phyloP scores from a whole-genome alignment of 1,140 invertebrate species.

The Eufriesea mexicana region DNA sequence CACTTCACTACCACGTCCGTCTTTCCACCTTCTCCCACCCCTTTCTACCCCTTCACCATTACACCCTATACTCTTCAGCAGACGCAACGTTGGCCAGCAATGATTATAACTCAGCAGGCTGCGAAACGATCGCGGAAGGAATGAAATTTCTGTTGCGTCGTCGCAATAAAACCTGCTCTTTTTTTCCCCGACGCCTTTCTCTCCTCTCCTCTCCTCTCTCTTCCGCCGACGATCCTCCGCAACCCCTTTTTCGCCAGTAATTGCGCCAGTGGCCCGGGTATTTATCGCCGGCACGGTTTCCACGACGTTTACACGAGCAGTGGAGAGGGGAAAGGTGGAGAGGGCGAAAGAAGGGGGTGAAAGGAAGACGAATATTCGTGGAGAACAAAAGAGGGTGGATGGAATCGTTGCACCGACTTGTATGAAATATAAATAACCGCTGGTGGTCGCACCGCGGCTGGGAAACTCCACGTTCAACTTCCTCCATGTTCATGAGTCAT shows the following conservation, averaged over 20 bases:
- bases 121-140: not conserved
- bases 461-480: not conserved
- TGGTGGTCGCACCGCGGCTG: not conserved
- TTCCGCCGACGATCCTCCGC: too few species aligned
- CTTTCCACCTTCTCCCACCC: not conserved
- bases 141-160: not conserved
- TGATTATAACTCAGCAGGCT: not conserved
- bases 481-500: not conserved
- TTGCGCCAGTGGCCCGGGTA: slow-evolving; percentile 24
- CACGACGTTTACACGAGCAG: not conserved
- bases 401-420: slow-evolving; percentile 7
- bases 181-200: not conserved
- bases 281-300: slow-evolving; percentile 23
- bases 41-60: not conserved
- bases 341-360: slow-evolving; percentile 10
- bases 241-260: not conserved
- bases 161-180: not conserved
- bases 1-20: not conserved
- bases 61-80: not conserved
- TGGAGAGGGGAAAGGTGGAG: not conserved
- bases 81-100: not conserved
- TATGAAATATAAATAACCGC: slow-evolving; percentile 32
- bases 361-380: slow-evolving; percentile 1
- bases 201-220: not conserved
- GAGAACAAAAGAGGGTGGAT: not conserved